These are phyloP conservation scores for Scomber japonicus DNA, from an alignment of 2,113 vertebrate genomes.

Conservation along the genomic window DNA sequence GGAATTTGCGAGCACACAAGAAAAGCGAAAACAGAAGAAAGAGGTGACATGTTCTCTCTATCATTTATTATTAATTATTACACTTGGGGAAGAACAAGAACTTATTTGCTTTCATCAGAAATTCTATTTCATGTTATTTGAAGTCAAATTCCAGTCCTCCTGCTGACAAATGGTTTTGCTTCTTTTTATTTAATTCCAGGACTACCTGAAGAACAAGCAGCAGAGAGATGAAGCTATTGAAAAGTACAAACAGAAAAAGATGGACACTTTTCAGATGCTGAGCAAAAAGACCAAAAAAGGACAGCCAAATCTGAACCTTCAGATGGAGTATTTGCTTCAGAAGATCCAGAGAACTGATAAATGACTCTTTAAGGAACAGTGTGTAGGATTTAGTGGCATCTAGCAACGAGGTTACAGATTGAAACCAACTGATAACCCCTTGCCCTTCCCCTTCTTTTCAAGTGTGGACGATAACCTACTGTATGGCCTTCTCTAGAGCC, in stretches of 20 bases:
- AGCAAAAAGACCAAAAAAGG: conserved; percentile 95
- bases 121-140: neutral
- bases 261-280: conserved; percentile 90
- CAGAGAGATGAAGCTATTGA: conserved; percentile 89
- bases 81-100: neutral
- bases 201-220: conserved; percentile 86
- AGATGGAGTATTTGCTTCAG: conserved; percentile 95
- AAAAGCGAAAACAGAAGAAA: conserved; percentile 87
- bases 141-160: neutral
- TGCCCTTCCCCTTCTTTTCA: too few species aligned
- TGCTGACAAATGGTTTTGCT: neutral
- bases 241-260: conserved; percentile 93
- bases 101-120: too few species aligned
- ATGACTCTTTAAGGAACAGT: conserved; percentile 46
- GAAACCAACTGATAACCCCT: too few species aligned
- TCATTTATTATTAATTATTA: neutral
- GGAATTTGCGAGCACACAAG: conserved; percentile 88
- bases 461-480: neutral
- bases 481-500: too few species aligned
- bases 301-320: conserved; percentile 96
- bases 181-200: conserved; percentile 78
- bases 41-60: conserved; percentile 81
- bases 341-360: conserved; percentile 88
- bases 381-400: too few species aligned
- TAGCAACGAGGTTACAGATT: too few species aligned